Base-by-base conservation (phyloP, 1,140 invertebrate species). In the Ectropis grisescens region DNA sequence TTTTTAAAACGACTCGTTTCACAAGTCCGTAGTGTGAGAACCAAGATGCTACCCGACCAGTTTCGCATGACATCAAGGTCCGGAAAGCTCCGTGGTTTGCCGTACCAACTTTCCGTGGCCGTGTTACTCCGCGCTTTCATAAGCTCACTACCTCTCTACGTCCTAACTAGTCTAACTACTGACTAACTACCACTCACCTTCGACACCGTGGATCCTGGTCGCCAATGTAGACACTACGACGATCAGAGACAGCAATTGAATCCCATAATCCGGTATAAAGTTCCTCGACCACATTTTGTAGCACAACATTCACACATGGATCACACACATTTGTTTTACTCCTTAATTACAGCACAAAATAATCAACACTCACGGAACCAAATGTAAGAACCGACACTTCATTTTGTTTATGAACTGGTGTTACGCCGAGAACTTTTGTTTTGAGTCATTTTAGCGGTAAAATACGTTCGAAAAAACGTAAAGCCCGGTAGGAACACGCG, bases 221-320 rank as follows among this genome's bases (percentile, higher is more conserved):
- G 65, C 50, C 58, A 68, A 33, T 16, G 61, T 66, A 36, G 58
- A 52, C 53, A 74, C 47, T 53, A 78, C 9, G 10, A 80, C 56
- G 32, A 56, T 53, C 29, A 65, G 40, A 35, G 60, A 58, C 51
- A 78, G 48, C 55, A 75, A 60, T 59, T 49, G 62, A 78, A 80
- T 75, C 70, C 72, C 75, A 75, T 80, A 80, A 75, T 78, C 75
- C 72, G 75, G 75, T 74, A 69, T 67, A 78, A 75, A 81, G 76
- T 81, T 76, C 69, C 75, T 80, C 54, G 75, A 80, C 75, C 76
- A 78, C 76, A 78, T 81, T 68, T 72, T 78, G 70, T 57, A 67
- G 53, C 75, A 80, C 69, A 72, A 80, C 64, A 80, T 75, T 78
- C 71, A 81, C 72, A 78, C 70, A 76, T 74, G 68, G 62, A 76